Evolutionary conservation across 2,888 invertebrate genomes (phyloP).

Genomic region (Proisotoma minuta): DNA sequence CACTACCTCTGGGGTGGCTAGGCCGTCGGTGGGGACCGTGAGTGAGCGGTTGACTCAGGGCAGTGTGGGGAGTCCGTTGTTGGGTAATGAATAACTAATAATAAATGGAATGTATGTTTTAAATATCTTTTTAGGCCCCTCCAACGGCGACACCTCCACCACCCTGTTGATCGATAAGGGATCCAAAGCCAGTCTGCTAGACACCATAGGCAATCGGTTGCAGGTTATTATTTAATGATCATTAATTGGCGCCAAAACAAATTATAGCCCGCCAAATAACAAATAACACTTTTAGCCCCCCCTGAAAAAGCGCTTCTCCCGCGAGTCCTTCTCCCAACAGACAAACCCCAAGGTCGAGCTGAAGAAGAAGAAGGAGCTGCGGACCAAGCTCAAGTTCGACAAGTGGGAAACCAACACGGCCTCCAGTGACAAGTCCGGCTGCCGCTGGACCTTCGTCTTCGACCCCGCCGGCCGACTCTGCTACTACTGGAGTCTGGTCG

Average conservation of each 20-base stretch:
- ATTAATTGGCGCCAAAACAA: too few species aligned
- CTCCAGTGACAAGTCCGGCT: constrained; percentile 54
- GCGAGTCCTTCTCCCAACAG: constrained; percentile 64
- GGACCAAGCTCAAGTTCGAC: constrained; percentile 50
- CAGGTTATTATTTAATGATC: too few species aligned
- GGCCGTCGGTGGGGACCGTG: constrained; percentile 35
- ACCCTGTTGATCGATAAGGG: too few species aligned
- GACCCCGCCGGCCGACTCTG: constrained; percentile 95
- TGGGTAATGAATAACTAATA: constrained; percentile 25
- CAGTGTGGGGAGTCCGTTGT: constrained; percentile 40
- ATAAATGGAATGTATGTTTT: too few species aligned
- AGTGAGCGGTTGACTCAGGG: constrained; percentile 41
- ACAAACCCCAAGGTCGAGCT: constrained; percentile 34
- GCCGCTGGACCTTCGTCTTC: constrained; percentile 91
- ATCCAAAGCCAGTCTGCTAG: constrained; percentile 61
- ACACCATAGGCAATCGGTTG: constrained; percentile 74
- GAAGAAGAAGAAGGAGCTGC: constrained; percentile 51
- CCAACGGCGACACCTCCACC: constrained; percentile 38
- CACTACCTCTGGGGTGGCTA: too few species aligned
- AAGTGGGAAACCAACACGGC: constrained; percentile 51
- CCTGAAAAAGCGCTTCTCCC: constrained; percentile 57
- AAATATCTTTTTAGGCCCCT: constrained; percentile 20
- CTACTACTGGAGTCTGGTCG: constrained; percentile 96
- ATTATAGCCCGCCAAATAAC: too few species aligned
- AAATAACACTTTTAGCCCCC: too few species aligned